phyloP scores from a whole-genome alignment of 2,888 invertebrate species.

The Seira sanloemensis region DNA sequence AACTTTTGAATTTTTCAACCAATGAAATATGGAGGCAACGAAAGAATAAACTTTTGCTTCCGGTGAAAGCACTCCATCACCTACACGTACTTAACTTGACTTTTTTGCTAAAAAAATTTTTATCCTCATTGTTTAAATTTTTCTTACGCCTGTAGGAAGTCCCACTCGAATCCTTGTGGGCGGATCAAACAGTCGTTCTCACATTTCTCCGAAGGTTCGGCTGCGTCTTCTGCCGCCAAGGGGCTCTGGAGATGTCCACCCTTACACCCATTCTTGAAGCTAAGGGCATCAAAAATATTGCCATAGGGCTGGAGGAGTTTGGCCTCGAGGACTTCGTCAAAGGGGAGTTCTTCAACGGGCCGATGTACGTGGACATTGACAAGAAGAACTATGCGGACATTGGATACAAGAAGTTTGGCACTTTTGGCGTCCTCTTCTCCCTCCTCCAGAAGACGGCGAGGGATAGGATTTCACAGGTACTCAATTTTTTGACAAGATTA shows the following conservation, averaged over 20 bases:
- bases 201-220: conserved; percentile 84
- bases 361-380: conserved; percentile 76
- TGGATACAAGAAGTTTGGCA: conserved; percentile 80
- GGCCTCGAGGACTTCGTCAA: conserved; percentile 81
- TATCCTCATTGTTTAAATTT: not conserved
- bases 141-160: conserved; percentile 77
- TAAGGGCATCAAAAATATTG: conserved; percentile 80
- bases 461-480: conserved; percentile 79
- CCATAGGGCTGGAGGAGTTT: conserved; percentile 81
- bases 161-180: conserved; percentile 80
- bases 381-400: conserved; percentile 79
- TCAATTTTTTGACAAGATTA: too few relatives aligned
- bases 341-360: conserved; percentile 82
- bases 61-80: too few relatives aligned
- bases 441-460: conserved; percentile 80
- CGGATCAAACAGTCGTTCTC: conserved; percentile 80
- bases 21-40: too few relatives aligned
- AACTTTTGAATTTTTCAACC: too few relatives aligned
- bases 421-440: conserved; percentile 78
- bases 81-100: too few relatives aligned
- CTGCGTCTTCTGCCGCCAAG: conserved; percentile 82
- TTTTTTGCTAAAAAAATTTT: too few relatives aligned
- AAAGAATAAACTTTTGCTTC: too few relatives aligned
- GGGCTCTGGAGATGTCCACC: conserved; percentile 81
- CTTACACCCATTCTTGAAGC: conserved; percentile 80